phyloP scores from a whole-genome alignment of 2,888 invertebrate species.

The Erebia epiphron region DNA sequence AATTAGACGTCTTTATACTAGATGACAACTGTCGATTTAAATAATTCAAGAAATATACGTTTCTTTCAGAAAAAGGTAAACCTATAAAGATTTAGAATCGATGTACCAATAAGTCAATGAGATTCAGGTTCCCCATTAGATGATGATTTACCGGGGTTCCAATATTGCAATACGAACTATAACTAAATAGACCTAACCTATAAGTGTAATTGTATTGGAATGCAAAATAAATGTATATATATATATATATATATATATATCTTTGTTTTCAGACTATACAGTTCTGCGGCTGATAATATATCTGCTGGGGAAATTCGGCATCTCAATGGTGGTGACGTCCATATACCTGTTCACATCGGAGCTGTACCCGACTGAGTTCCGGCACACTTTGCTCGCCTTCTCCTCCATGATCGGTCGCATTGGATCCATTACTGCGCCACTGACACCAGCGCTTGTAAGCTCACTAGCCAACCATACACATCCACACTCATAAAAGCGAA shows the following conservation, averaged over 20 bases:
- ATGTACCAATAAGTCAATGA: too few species aligned
- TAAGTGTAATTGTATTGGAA: too few species aligned
- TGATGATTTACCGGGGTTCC: too few species aligned
- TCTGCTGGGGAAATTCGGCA: slow-evolving; percentile 69
- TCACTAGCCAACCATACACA: not conserved
- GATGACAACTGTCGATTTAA: not conserved
- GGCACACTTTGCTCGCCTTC: slow-evolving; percentile 82
- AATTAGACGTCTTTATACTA: not conserved
- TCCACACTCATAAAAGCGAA: too few species aligned
- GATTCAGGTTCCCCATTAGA: too few species aligned
- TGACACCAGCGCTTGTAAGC: slow-evolving; percentile 80
- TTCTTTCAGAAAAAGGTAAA: too few species aligned
- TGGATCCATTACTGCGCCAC: slow-evolving; percentile 85
- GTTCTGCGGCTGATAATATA: slow-evolving; percentile 26
- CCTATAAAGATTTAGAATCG: too few species aligned
- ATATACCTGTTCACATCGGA: slow-evolving; percentile 84
- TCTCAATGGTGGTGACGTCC: slow-evolving; percentile 81
- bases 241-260: too few species aligned
- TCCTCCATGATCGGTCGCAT: slow-evolving; percentile 85
- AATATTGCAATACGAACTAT: too few species aligned
- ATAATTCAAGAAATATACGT: not conserved
- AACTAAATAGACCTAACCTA: too few species aligned
- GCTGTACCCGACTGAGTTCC: slow-evolving; percentile 84
- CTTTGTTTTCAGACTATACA: slow-evolving; percentile 45
- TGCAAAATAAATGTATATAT: too few species aligned